Evolutionary conservation across 2,888 invertebrate genomes (phyloP), one percentile per base, ranked within the genome.

Genomic region (Chouioia cunea): DNA sequence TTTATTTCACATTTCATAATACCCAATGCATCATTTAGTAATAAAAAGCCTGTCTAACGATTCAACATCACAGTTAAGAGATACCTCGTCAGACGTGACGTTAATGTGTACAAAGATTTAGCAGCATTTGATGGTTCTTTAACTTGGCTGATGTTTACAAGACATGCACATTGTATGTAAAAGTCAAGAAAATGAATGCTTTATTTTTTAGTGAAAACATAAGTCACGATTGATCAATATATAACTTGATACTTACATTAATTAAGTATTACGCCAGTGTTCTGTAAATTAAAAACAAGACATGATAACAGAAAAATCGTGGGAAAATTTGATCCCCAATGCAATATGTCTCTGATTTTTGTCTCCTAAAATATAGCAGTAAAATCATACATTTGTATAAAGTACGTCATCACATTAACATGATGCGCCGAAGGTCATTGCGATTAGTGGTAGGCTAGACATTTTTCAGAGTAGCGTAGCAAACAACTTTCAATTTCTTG

Each of bases 401-500:
- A 64, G 60, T 50, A 20, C 62, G 23, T 65, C 65, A 60, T 63
- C 47, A 27, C 36, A 53, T 54, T 60, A 60, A 58, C n/a, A 12
- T 22, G 44, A 56, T 67, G 36, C 52, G 44, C 57, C 59, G 75
- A 78, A 78, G 77, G 76, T 77, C 77, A 76, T 74, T 70, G 68
- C 68, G 73, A 56, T 66, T 74, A 59, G 60, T 65, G 69, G 27
- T 50, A 15, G 71, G 46, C 20, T 59, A 66, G 47, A 57, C 63
- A 70, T 52, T 22, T 43, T 44, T 63, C 36, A 65, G 74, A 71
- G 74, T 60, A 75, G 65, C 65, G 46, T 62, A 71, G 73, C 70
- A 77, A 77, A 76, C 75, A 78, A 79, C 76, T 80, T 78, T 80
- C 77, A 74, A 75, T 76, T 78, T 78, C 77, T 72, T 56, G 59